These are phyloP conservation scores for Mus spicilegus DNA, from an alignment of 2,113 vertebrate genomes.

Conservation along the genomic window DNA sequence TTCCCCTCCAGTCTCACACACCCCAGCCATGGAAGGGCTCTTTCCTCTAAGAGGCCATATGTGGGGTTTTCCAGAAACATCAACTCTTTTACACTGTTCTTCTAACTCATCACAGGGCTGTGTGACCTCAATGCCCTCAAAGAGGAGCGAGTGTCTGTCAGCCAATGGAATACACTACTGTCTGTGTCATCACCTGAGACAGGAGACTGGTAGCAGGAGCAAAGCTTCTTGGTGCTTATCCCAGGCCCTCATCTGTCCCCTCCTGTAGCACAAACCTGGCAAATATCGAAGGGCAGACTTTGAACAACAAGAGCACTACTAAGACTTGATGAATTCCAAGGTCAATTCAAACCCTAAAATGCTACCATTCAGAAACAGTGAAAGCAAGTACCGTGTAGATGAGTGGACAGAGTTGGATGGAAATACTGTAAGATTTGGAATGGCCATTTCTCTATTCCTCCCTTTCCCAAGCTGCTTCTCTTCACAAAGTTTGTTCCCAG, in stretches of 20 bases:
- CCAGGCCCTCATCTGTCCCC: not conserved
- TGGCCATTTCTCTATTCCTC: not conserved
- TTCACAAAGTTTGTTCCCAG: not conserved
- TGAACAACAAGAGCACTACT: not conserved
- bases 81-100: not conserved
- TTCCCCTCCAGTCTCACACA: not conserved
- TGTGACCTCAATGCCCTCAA: not conserved
- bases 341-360: slow-evolving; percentile 27
- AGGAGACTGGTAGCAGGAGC: not conserved
- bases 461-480: not conserved
- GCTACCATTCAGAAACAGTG: not conserved
- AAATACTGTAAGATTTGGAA: not conserved
- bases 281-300: not conserved
- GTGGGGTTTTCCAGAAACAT: slow-evolving; percentile 38
- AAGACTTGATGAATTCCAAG: not conserved
- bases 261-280: not conserved
- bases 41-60: not conserved
- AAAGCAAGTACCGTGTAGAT: not conserved
- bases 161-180: not conserved
- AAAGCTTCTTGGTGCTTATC: not conserved
- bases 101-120: not conserved
- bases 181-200: not conserved
- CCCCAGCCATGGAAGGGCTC: not conserved
- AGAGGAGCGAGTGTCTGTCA: not conserved
- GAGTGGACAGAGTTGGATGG: not conserved